phyloP scores from a whole-genome alignment of 2,113 vertebrate genomes.

The Onychorhynchus coronatus region DNA sequence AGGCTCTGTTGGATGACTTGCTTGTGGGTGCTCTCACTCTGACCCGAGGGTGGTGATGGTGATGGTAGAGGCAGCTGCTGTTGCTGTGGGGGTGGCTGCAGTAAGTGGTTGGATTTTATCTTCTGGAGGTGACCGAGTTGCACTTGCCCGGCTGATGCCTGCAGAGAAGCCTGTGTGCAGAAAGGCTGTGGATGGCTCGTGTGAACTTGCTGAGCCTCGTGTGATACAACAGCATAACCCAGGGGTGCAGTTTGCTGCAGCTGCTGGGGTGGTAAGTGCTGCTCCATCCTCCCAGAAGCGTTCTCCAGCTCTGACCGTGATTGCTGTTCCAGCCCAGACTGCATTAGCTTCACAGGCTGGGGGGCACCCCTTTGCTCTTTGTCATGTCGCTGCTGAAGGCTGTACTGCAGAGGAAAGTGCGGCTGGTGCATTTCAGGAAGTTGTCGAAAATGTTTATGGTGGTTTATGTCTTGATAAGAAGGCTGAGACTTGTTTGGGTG shows the following conservation, averaged over 20 bases:
- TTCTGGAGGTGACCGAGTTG: slow-evolving; percentile 74
- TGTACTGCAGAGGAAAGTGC: slow-evolving; percentile 61
- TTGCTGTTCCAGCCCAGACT: slow-evolving; percentile 63
- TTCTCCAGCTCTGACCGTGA: slow-evolving; percentile 4
- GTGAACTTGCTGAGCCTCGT: slow-evolving; percentile 58
- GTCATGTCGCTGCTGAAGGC: slow-evolving; percentile 56
- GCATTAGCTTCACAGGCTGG: slow-evolving; percentile 55
- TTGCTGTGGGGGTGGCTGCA: slow-evolving; percentile 48
- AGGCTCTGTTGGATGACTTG: slow-evolving; percentile 74
- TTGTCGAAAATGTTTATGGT: slow-evolving; percentile 59
- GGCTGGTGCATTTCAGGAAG: slow-evolving; percentile 52
- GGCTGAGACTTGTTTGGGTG: slow-evolving; percentile 68
- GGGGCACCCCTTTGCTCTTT: slow-evolving; percentile 49
- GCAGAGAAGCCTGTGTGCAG: slow-evolving; percentile 43
- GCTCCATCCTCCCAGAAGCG: slow-evolving; percentile 28
- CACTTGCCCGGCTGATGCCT: slow-evolving; percentile 65
- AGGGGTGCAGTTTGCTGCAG: slow-evolving; percentile 67
- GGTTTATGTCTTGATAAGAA: slow-evolving; percentile 30
- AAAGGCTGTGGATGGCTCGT: slow-evolving; percentile 38
- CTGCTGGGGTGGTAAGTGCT: slow-evolving; percentile 70
- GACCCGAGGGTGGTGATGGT: neutral
- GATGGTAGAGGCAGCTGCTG: slow-evolving; percentile 11
- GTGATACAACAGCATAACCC: neutral
- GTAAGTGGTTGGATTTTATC: slow-evolving; percentile 46
- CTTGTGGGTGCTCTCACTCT: slow-evolving; percentile 54